Evolutionary conservation across 1,140 invertebrate species (phyloP).

Genomic region (Tenebrio molitor): DNA sequence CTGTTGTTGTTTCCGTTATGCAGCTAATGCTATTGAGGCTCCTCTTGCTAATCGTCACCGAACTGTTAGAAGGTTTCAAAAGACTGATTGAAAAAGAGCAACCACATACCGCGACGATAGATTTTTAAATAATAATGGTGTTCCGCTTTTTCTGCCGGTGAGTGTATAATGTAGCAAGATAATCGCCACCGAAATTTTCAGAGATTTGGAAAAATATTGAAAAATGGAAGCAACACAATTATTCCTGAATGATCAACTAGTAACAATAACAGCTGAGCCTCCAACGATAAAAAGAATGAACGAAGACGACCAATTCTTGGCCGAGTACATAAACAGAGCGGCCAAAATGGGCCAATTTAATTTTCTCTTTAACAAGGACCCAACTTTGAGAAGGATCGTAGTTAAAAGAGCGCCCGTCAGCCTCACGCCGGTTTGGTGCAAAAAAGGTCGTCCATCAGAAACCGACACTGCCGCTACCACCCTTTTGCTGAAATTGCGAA

Average conservation of each 20-base stretch:
- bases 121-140: too few species aligned
- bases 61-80: too few species aligned
- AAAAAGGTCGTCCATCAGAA: conserved; percentile 19
- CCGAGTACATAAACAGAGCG: conserved; percentile 14
- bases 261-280: conserved; percentile 11
- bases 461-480: background rate
- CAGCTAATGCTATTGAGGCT: too few species aligned
- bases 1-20: too few species aligned
- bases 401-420: background rate
- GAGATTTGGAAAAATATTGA: too few species aligned
- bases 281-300: background rate
- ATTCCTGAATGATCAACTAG: conserved; percentile 18
- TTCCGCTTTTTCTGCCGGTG: too few species aligned
- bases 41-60: too few species aligned
- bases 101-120: too few species aligned
- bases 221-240: conserved; percentile 20
- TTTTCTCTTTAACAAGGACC: conserved; percentile 23
- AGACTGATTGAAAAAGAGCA: too few species aligned
- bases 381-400: background rate
- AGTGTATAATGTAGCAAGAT: too few species aligned
- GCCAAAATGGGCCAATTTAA: conserved; percentile 23
- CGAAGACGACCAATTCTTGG: conserved; percentile 8
- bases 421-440: conserved; percentile 2
- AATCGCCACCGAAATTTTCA: too few species aligned
- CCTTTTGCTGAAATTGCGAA: conserved; percentile 2